Evolutionary conservation across 1,140 invertebrate species (phyloP).

Genomic region (Drosophila dunni): DNA sequence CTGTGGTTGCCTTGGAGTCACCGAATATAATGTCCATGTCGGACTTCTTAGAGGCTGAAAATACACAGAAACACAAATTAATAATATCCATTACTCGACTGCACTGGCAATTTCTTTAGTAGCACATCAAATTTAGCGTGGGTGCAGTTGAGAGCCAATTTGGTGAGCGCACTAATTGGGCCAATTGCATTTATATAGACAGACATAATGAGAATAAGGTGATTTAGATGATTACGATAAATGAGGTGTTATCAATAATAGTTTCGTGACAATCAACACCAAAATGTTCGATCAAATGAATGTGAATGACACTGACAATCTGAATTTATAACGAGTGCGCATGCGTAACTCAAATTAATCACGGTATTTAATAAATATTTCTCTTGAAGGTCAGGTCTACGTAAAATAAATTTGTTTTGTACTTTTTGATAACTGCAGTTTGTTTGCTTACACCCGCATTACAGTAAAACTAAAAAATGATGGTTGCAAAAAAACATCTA

Average conservation of each 20-base stretch:
- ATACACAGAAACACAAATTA: constrained; percentile 23
- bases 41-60: constrained; percentile 77
- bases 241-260: constrained; percentile 66
- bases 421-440: constrained; percentile 66
- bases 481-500: constrained; percentile 42
- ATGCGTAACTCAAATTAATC: constrained; percentile 13
- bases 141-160: constrained; percentile 61
- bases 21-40: constrained; percentile 83
- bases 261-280: constrained; percentile 24
- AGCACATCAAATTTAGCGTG: constrained; percentile 71
- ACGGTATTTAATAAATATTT: background rate
- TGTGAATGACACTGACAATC: constrained; percentile 26
- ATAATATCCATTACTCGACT: background rate
- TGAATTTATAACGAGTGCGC: constrained; percentile 11
- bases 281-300: constrained; percentile 46
- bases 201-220: constrained; percentile 20
- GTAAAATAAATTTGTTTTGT: constrained; percentile 16
- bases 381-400: constrained; percentile 13
- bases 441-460: constrained; percentile 35
- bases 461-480: constrained; percentile 10
- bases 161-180: constrained; percentile 58
- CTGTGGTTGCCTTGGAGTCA: constrained; percentile 49
- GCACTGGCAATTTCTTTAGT: background rate
- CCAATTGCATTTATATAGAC: constrained; percentile 49
- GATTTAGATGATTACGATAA: constrained; percentile 47